Conservation (phyloP, 1,140 invertebrate genomes). For the Pseudomyrmex pallidus region DNA sequence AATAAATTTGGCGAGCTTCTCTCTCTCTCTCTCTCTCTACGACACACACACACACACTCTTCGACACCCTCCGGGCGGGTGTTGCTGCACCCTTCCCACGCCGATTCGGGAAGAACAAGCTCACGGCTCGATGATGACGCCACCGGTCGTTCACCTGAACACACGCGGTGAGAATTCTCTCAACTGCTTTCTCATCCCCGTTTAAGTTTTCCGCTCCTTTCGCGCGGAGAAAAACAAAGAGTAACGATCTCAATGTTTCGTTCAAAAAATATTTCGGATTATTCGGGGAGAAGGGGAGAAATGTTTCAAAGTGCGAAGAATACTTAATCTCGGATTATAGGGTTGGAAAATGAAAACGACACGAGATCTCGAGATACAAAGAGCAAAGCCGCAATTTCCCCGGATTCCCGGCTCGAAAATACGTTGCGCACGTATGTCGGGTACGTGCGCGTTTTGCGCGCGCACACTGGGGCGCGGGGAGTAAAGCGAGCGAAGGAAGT, state of each 20-base stretch:
- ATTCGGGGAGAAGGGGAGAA: neutral
- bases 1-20: constrained; percentile 79
- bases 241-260: constrained; percentile 34
- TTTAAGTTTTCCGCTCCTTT: neutral
- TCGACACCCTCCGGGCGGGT: neutral
- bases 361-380: constrained; percentile 46
- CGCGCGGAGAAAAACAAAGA: neutral
- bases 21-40: neutral
- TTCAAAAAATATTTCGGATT: constrained; percentile 19
- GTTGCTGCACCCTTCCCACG: neutral
- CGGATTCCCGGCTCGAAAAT: constrained; percentile 17
- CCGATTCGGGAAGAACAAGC: constrained; percentile 5
- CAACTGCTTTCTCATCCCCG: constrained; percentile 1
- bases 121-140: constrained; percentile 44
- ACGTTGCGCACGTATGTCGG: constrained; percentile 2
- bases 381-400: constrained; percentile 16
- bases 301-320: constrained; percentile 19
- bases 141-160: constrained; percentile 28
- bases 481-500: neutral
- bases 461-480: neutral
- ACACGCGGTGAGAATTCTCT: neutral
- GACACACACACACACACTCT: neutral
- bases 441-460: neutral
- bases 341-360: constrained; percentile 2
- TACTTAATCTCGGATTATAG: constrained; percentile 31